phyloP scores from a whole-genome alignment of 2,113 vertebrate species.

The Lagopus leucura region DNA sequence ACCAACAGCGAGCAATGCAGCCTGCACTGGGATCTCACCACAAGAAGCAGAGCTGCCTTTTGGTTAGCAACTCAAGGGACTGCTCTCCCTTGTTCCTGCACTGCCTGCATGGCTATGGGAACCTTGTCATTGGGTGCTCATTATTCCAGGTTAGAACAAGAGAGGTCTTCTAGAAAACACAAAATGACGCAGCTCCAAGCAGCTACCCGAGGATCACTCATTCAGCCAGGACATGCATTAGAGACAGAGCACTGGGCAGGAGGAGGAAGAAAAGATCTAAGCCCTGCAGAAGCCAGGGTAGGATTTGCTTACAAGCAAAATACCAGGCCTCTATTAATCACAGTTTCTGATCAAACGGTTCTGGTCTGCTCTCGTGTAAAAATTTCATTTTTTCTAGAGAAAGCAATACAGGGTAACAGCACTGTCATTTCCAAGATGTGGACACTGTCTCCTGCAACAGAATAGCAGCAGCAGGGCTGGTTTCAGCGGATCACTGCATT shows the following conservation, averaged over 20 bases:
- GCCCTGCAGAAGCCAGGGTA: accelerated
- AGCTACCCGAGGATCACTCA: not conserved
- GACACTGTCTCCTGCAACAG: not conserved
- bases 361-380: not conserved
- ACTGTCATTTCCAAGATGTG: not conserved
- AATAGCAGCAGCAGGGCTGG: accelerated
- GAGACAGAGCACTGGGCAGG: not conserved
- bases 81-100: not conserved
- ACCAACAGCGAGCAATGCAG: not conserved
- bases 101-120: accelerated
- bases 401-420: not conserved
- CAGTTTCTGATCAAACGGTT: not conserved
- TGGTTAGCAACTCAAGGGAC: not conserved
- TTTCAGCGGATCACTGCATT: not conserved
- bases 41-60: not conserved
- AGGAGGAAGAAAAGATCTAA: not conserved
- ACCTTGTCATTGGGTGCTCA: accelerated
- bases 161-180: not conserved
- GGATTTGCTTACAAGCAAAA: not conserved
- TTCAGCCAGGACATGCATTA: accelerated
- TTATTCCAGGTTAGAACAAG: not conserved
- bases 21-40: not conserved
- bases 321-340: not conserved
- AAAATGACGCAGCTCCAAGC: not conserved
- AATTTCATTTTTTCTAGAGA: not conserved